Percentiles rank a stretch among this genome's conserved stretches.
These are phyloP conservation scores for Luperina nickerlii DNA, from an alignment of 2,888 invertebrate species.

Conservation along the genomic window DNA sequence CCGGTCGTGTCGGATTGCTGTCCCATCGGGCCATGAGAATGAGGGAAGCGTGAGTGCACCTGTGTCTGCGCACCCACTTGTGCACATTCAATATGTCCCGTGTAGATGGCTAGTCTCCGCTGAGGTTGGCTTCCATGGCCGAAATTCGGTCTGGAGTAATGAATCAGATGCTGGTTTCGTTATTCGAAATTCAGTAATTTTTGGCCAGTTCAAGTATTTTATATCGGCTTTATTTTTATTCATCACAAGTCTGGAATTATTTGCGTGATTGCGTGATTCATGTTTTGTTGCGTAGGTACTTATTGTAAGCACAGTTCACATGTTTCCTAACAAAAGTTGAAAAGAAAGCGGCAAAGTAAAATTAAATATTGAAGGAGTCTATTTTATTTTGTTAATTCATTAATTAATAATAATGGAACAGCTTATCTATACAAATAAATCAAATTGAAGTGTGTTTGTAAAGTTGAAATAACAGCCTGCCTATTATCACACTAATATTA, in stretches of 20 bases:
- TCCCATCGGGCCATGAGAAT: not conserved
- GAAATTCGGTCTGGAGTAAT: not conserved
- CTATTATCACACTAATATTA: no score
- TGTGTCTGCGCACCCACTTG: not conserved
- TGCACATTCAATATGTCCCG: not conserved
- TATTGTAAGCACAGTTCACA: not conserved
- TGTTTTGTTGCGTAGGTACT: not conserved
- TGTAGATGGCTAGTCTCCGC: not conserved
- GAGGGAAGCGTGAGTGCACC: not conserved
- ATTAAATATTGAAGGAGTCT: not conserved
- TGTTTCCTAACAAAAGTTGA: not conserved
- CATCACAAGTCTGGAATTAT: not conserved
- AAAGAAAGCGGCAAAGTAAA: not conserved
- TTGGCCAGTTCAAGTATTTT: not conserved
- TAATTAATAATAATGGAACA: not conserved
- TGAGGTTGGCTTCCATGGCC: not conserved
- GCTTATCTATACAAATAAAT: not conserved
- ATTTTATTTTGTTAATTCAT: conserved; percentile 10
- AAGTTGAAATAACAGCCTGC: not conserved
- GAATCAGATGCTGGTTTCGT: not conserved
- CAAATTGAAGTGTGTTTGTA: not conserved
- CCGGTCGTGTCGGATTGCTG: no score
- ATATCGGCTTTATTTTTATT: not conserved
- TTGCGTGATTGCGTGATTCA: not conserved
- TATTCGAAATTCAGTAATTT: not conserved